A percentile compares a stretch with the other conserved stretches of the same genome.
Conservation (phyloP, 2,113 vertebrate species). For the Euleptes europaea region DNA sequence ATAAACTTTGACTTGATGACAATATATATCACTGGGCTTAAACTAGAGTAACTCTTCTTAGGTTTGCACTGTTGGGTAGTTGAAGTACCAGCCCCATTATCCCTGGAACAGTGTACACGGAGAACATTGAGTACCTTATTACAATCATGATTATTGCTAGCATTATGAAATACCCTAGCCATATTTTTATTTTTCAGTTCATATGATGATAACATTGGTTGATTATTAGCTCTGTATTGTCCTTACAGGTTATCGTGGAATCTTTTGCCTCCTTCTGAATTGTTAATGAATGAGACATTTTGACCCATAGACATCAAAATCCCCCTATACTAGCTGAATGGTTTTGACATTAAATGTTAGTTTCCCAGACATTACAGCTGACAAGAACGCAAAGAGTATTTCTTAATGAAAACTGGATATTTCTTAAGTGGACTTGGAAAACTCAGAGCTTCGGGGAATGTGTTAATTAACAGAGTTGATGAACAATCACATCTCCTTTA, state of each 20-base stretch:
- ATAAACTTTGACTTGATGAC: too few relatives aligned
- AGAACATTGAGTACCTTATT: too few relatives aligned
- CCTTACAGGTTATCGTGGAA: background rate
- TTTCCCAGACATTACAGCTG: too few relatives aligned
- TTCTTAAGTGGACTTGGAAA: background rate
- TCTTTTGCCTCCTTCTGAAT: background rate
- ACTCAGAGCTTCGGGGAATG: background rate
- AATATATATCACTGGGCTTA: too few relatives aligned
- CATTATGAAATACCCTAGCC: too few relatives aligned
- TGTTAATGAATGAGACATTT: background rate
- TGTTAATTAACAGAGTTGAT: conserved; percentile 19
- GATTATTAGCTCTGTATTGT: background rate
- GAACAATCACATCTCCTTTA: conserved; percentile 26
- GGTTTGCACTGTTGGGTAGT: too few relatives aligned
- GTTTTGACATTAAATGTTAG: background rate
- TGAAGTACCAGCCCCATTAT: too few relatives aligned
- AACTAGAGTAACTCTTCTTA: too few relatives aligned
- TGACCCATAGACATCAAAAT: background rate
- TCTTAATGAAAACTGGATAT: background rate
- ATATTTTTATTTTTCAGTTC: too few relatives aligned
- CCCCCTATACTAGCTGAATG: background rate
- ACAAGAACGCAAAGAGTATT: background rate
- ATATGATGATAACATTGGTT: too few relatives aligned
- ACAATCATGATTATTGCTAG: too few relatives aligned
- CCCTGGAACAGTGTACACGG: background rate